Conservation (phyloP, 2,888 invertebrate genomes). For the Apotomis capreana region DNA sequence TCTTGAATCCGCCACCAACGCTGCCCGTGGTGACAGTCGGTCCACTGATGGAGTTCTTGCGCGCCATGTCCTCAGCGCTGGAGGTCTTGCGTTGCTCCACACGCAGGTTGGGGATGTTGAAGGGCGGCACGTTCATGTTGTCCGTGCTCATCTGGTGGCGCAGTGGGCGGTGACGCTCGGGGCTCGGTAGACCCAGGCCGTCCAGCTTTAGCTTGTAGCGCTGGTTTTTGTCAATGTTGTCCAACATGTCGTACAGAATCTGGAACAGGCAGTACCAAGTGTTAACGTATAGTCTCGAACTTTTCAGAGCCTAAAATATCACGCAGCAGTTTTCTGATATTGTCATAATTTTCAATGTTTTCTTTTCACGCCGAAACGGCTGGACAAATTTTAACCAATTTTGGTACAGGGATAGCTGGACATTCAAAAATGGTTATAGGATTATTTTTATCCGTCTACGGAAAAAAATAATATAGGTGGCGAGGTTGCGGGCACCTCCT, state of each 20-base stretch:
- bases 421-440: too few relatives aligned
- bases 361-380: too few relatives aligned
- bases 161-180: conserved; percentile 89
- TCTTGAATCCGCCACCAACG: conserved; percentile 62
- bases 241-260: conserved; percentile 96
- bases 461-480: too few relatives aligned
- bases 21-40: conserved; percentile 52
- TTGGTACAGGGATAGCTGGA: too few relatives aligned
- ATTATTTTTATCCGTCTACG: too few relatives aligned
- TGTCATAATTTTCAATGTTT: too few relatives aligned
- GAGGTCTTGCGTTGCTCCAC: conserved; percentile 95
- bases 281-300: background rate
- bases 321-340: too few relatives aligned
- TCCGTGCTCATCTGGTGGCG: conserved; percentile 93
- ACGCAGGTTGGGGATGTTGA: conserved; percentile 94
- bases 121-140: conserved; percentile 92
- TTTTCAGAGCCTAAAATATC: background rate
- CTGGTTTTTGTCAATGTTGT: conserved; percentile 93
- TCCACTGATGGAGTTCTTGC: conserved; percentile 91
- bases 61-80: conserved; percentile 95
- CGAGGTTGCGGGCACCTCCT: too few relatives aligned
- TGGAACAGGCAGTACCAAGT: conserved; percentile 50
- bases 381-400: too few relatives aligned
- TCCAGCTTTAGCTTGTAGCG: conserved; percentile 94
- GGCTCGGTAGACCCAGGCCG: conserved; percentile 88